These are phyloP conservation scores for Dryococelus australis DNA, from an alignment of 2,888 invertebrate genomes.

Conservation along the genomic window DNA sequence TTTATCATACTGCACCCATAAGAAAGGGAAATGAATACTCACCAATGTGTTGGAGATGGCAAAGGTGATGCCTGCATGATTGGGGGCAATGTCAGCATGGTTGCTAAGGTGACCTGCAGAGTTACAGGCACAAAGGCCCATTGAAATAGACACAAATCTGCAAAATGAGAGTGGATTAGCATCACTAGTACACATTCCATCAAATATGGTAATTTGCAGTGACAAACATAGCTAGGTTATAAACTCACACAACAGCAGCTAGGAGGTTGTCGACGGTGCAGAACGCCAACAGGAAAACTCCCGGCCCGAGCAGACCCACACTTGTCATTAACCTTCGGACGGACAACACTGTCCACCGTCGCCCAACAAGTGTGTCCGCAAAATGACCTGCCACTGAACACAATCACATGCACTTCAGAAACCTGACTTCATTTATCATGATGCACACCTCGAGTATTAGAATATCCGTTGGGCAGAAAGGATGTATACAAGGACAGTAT, in stretches of 20 bases:
- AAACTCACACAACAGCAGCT: conserved; percentile 70
- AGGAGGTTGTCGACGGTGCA: conserved; percentile 73
- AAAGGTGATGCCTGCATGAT: conserved; percentile 79
- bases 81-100: conserved; percentile 79
- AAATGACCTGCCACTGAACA: conserved; percentile 71
- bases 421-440: conserved; percentile 8
- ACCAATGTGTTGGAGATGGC: conserved; percentile 78
- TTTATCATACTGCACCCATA: too few relatives aligned
- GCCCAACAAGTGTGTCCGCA: conserved; percentile 70
- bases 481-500: too few relatives aligned
- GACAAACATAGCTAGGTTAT: background rate
- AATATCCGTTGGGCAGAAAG: too few relatives aligned
- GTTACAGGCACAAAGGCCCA: conserved; percentile 78
- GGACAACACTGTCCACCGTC: conserved; percentile 71
- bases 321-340: conserved; percentile 76
- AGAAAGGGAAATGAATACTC: conserved; percentile 50
- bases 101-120: conserved; percentile 79
- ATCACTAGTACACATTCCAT: background rate
- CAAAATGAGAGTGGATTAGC: conserved; percentile 44
- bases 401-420: conserved; percentile 28
- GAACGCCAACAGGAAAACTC: conserved; percentile 73
- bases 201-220: background rate
- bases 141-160: conserved; percentile 74
- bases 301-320: conserved; percentile 75
- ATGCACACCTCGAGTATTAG: too few relatives aligned